Conservation (phyloP, 1,140 invertebrate genomes). For the Dendrolimus punctatus region DNA sequence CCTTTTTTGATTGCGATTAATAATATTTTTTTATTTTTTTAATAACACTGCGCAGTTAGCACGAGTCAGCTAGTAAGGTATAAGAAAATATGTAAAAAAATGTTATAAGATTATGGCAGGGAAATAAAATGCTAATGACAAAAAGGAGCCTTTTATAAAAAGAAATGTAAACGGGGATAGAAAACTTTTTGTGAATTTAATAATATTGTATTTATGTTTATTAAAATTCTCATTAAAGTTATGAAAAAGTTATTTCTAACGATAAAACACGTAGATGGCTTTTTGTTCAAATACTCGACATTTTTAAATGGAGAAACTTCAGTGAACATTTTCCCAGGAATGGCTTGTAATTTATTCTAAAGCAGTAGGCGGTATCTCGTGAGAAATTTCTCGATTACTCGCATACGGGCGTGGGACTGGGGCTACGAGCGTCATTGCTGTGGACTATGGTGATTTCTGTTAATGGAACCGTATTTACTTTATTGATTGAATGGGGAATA, state of each 20-base stretch:
- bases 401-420: not conserved
- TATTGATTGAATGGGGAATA: constrained; percentile 13
- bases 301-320: constrained; percentile 22
- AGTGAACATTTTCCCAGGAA: constrained; percentile 8
- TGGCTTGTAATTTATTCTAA: constrained; percentile 17
- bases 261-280: constrained; percentile 5
- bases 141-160: not conserved
- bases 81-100: too few relatives aligned
- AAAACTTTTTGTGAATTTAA: not conserved
- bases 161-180: not conserved
- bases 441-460: constrained; percentile 15
- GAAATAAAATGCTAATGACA: not conserved
- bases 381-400: constrained; percentile 11
- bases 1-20: too few relatives aligned
- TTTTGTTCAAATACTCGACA: constrained; percentile 15
- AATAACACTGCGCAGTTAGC: too few relatives aligned
- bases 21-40: too few relatives aligned
- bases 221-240: constrained; percentile 7
- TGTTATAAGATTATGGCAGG: too few relatives aligned
- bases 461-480: constrained; percentile 12
- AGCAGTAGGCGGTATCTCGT: constrained; percentile 10
- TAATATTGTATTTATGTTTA: not conserved
- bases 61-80: too few relatives aligned
- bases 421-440: not conserved
- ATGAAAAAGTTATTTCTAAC: constrained; percentile 6